Evolutionary conservation across 2,888 invertebrate species (phyloP).

Genomic region (Lasioglossum lativentre): DNA sequence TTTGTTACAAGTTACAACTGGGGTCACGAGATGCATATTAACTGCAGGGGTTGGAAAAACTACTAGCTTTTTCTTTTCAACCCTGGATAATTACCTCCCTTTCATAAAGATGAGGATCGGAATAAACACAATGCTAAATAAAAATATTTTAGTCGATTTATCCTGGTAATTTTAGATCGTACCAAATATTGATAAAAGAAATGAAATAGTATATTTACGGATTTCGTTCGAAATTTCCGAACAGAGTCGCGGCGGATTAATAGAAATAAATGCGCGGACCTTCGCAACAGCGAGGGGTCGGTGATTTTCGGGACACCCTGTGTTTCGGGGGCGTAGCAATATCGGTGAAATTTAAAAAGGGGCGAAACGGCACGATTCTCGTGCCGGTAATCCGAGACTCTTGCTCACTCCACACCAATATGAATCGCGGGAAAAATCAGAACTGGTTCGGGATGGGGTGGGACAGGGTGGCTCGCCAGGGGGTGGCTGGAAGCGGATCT

Average conservation of each 20-base stretch:
- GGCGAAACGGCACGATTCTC: conserved; percentile 45
- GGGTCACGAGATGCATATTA: conserved; percentile 5
- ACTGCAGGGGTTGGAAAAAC: not conserved
- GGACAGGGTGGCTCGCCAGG: conserved; percentile 27
- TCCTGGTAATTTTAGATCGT: not conserved
- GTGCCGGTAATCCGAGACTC: conserved; percentile 58
- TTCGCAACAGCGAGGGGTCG: not conserved
- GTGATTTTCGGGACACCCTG: not conserved
- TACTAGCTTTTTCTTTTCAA: not conserved
- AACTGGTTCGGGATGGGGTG: conserved; percentile 44
- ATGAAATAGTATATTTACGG: no score
- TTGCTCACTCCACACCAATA: conserved; percentile 62
- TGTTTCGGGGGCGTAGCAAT: conserved; percentile 25
- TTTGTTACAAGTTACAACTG: not conserved
- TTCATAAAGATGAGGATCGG: not conserved
- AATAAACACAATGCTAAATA: not conserved
- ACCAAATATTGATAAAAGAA: not conserved
- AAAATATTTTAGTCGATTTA: not conserved
- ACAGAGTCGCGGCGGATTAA: not conserved
- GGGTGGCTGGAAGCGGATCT: conserved; percentile 48
- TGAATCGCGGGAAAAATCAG: conserved; percentile 77
- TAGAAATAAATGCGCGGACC: not conserved
- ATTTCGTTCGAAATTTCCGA: not conserved
- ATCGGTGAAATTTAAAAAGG: conserved; percentile 58
- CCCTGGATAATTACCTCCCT: not conserved